Base-by-base conservation (phyloP, 2,888 invertebrate genomes). In the Palloptera scutellata region DNA sequence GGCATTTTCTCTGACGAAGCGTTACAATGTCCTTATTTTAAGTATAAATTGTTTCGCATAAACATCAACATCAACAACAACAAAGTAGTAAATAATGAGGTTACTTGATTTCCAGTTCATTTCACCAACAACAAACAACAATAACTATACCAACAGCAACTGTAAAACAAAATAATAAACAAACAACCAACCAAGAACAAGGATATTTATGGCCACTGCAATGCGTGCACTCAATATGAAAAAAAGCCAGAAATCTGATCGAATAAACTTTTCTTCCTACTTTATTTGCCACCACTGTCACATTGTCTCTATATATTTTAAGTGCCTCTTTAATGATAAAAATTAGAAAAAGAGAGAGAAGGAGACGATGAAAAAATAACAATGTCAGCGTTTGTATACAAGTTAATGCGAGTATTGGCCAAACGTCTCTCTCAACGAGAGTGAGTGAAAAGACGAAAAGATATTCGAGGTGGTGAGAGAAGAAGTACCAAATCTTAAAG, bases 131-230 rank as follows among this genome's bases (percentile, higher is more conserved):
- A 3, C 9, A 30, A 40, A 12, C 40, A 15, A 41, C 5, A n/a
- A 10, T 5, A 40, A 1, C 19, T 45, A 11, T 5, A 8, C 1
- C 17, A n/a, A n/a, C n/a, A n/a, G n/a, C n/a, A n/a, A n/a, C n/a
- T n/a, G n/a, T n/a, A n/a, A n/a, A n/a, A 41, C n/a, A 42, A 15
- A 42, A 12, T 19, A 42, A 43, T 17, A 12, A 8, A 30, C 17
- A 30, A 12, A 30, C 1, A 20, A 42, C 12, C 2, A 40, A 6
- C 45, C 54, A 17, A 58, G 20, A 61, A 48, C 40, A 19, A 48
- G 53, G 42, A 59, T 62, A 67, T 67, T 67, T 62, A 67, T 67
- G 42, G 62, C 67, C 59, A 62, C 67, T 67, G 67, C 67, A 67
- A 43, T 67, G 67, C 53, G 67, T 67, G 53, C 45, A 52, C 58